These are phyloP conservation scores for Euspilapteryx auroguttella DNA, from an alignment of 2,888 invertebrate genomes.

Conservation along the genomic window DNA sequence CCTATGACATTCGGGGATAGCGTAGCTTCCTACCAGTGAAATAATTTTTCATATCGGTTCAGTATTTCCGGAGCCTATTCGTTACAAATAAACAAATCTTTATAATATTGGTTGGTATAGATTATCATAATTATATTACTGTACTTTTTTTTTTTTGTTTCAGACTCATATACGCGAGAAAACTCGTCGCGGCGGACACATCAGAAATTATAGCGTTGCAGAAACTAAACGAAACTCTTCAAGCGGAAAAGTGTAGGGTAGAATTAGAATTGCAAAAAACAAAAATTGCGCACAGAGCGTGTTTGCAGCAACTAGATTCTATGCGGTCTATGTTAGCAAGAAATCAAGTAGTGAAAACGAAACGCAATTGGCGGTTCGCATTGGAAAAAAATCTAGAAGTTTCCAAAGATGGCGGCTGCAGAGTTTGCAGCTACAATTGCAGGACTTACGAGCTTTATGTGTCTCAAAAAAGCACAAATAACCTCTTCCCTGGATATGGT, in stretches of 20 bases:
- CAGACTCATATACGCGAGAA: constrained; percentile 80
- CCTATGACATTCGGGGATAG: too few species aligned
- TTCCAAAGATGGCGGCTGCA: constrained; percentile 71
- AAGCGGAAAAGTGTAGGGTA: constrained; percentile 57
- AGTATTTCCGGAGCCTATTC: too few species aligned
- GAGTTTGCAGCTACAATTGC: constrained; percentile 75
- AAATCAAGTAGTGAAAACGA: constrained; percentile 26
- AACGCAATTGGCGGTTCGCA: constrained; percentile 41
- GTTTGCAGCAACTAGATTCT: constrained; percentile 24
- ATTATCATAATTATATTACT: too few species aligned
- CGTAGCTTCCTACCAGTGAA: too few species aligned
- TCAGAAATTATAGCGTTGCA: constrained; percentile 71
- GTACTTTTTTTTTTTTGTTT: too few species aligned
- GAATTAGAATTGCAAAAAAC: constrained; percentile 63
- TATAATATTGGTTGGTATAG: too few species aligned
- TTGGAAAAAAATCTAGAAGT: constrained; percentile 70
- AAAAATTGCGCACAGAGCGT: constrained; percentile 28
- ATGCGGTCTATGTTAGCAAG: constrained; percentile 21
- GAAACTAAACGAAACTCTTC: constrained; percentile 60
- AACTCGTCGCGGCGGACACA: constrained; percentile 76
- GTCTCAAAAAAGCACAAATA: constrained; percentile 73
- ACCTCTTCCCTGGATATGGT: constrained; percentile 78
- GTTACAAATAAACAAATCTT: too few species aligned
- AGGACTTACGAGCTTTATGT: constrained; percentile 68
- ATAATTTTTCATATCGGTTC: too few species aligned